Evolutionary conservation across 2,113 vertebrate species (phyloP).

Genomic region (Megaptera novaeangliae): DNA sequence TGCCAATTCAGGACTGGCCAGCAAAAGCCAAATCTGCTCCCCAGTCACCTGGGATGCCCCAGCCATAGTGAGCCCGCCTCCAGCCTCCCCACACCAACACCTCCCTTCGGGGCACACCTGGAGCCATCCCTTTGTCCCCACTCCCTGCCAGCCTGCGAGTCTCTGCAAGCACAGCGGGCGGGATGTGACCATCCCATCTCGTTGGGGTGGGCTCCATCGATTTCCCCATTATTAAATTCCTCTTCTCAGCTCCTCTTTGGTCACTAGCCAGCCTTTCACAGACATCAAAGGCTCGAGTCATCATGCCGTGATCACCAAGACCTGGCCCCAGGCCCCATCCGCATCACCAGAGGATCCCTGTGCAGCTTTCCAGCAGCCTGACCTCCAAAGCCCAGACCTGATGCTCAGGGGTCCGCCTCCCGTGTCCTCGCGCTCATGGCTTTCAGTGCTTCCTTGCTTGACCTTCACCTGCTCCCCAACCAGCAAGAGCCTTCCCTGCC

Average conservation of each 20-base stretch:
- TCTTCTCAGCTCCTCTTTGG: neutral
- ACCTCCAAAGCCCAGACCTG: neutral
- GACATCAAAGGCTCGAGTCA: neutral
- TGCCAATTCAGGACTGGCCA: neutral
- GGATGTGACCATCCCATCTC: too few species aligned
- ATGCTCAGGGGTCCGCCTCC: neutral
- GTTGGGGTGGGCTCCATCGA: neutral
- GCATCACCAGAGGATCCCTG: neutral
- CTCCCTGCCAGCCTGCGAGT: neutral
- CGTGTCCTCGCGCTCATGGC: rapidly evolving
- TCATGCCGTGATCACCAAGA: neutral
- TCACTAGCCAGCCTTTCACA: neutral
- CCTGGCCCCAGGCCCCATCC: neutral
- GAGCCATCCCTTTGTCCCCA: neutral
- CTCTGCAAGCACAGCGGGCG: too few species aligned
- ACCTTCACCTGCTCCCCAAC: neutral
- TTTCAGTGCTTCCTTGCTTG: neutral
- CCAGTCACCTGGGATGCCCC: neutral
- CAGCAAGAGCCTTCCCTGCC: neutral
- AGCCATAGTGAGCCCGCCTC: neutral
- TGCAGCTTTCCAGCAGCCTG: neutral
- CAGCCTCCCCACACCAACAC: neutral
- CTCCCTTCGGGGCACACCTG: too few species aligned
- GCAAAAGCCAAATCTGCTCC: neutral
- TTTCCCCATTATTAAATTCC: neutral